These are phyloP conservation scores for Limenitis arthemis DNA, from an alignment of 2,888 invertebrate species.

Conservation along the genomic window DNA sequence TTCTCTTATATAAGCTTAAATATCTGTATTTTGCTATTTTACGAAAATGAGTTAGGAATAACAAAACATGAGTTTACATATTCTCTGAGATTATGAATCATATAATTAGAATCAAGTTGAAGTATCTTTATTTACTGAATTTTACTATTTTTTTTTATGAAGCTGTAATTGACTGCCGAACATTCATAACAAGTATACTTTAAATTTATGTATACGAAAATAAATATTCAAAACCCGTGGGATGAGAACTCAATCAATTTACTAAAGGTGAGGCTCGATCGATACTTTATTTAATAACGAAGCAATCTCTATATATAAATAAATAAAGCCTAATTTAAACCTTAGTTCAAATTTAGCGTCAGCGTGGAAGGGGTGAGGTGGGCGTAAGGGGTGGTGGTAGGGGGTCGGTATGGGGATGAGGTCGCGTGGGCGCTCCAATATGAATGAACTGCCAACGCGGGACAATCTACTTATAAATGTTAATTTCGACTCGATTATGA, in stretches of 20 bases:
- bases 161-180: too few species aligned
- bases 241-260: slow-evolving; percentile 2
- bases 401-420: slow-evolving; percentile 24
- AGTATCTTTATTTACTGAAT: too few species aligned
- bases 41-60: too few species aligned
- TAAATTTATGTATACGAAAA: too few species aligned
- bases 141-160: too few species aligned
- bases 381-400: slow-evolving; percentile 3
- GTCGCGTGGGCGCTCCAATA: slow-evolving; percentile 28
- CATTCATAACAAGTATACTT: too few species aligned
- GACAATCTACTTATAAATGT: slow-evolving; percentile 18
- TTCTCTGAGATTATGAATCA: too few species aligned
- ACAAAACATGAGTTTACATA: too few species aligned
- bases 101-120: too few species aligned
- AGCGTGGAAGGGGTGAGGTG: slow-evolving; percentile 3
- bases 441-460: slow-evolving; percentile 41
- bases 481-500: slow-evolving; percentile 29
- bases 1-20: neutral
- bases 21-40: too few species aligned
- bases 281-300: slow-evolving; percentile 6
- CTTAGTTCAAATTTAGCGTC: slow-evolving; percentile 8
- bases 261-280: neutral
- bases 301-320: neutral
- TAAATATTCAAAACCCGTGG: neutral
- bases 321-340: slow-evolving; percentile 3